Percentiles rank a stretch among this genome's conserved stretches.
phyloP scores from a whole-genome alignment of 2,113 vertebrate genomes.

The Apus apus region DNA sequence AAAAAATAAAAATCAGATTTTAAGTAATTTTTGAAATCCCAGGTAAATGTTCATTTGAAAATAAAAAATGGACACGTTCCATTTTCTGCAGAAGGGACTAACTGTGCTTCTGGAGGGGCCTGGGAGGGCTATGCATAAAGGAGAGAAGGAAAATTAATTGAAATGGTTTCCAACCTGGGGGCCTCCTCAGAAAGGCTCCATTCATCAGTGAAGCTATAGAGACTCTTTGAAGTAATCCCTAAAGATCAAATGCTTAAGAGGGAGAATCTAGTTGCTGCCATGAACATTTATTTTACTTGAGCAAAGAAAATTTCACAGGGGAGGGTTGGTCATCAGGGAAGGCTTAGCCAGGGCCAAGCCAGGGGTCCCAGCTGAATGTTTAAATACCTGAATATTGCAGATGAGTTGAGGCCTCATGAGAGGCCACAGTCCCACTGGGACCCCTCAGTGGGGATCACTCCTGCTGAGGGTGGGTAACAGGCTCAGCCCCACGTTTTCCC shows the following conservation, averaged over 20 bases:
- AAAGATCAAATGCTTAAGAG: background rate
- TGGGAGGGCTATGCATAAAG: background rate
- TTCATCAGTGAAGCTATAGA: background rate
- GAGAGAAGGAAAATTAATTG: slow-evolving; percentile 6
- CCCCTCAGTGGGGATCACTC: background rate
- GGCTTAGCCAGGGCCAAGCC: background rate
- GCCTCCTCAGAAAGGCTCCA: background rate
- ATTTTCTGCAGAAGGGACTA: background rate
- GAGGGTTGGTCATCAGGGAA: rapidly evolving
- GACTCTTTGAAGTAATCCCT: background rate
- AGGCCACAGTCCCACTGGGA: background rate
- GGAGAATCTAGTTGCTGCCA: background rate
- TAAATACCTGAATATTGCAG: background rate
- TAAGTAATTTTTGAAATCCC: background rate
- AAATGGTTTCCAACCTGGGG: background rate
- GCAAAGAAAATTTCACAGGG: background rate
- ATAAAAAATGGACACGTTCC: background rate
- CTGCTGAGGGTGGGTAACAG: background rate
- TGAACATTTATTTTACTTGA: background rate
- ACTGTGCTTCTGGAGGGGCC: background rate
- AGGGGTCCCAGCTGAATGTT: background rate
- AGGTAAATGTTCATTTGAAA: background rate
- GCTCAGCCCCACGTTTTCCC: rapidly evolving
- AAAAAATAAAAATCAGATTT: background rate
- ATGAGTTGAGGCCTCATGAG: background rate